Evolutionary conservation across 2,113 vertebrate species (phyloP).

Genomic region (Rallus limicola): DNA sequence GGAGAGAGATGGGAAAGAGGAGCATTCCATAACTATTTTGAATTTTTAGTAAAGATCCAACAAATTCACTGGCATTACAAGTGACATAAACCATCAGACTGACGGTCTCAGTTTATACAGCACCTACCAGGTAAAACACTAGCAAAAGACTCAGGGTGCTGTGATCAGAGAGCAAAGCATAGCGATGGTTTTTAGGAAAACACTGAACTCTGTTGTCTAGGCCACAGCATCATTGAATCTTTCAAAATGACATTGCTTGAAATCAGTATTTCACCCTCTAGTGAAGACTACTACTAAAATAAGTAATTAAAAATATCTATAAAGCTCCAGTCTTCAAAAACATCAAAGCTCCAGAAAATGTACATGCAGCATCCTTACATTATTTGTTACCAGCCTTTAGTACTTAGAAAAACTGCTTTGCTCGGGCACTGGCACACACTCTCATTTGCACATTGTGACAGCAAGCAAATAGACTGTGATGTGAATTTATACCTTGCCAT

Average conservation of each 20-base stretch:
- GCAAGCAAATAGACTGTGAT: not conserved
- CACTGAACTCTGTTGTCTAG: not conserved
- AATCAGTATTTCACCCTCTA: not conserved
- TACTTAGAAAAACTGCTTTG: not conserved
- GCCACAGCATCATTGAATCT: not conserved
- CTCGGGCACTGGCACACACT: not conserved
- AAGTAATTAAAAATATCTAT: not conserved
- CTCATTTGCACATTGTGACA: not conserved
- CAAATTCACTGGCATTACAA: not conserved
- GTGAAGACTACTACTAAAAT: not conserved
- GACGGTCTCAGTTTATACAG: not conserved
- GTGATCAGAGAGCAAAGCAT: not conserved
- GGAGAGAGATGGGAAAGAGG: not conserved
- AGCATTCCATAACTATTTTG: not conserved
- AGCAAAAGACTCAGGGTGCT: not conserved
- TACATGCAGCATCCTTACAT: not conserved
- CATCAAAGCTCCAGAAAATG: not conserved
- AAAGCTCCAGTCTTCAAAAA: not conserved
- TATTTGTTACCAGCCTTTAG: not conserved
- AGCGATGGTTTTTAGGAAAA: not conserved
- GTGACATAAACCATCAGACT: not conserved
- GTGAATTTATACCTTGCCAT: not conserved
- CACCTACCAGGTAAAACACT: not conserved
- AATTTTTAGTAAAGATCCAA: not conserved
- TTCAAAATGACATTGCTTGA: not conserved